These are phyloP conservation scores for Brenthis hecate DNA, from an alignment of 2,888 invertebrate species.

Conservation along the genomic window DNA sequence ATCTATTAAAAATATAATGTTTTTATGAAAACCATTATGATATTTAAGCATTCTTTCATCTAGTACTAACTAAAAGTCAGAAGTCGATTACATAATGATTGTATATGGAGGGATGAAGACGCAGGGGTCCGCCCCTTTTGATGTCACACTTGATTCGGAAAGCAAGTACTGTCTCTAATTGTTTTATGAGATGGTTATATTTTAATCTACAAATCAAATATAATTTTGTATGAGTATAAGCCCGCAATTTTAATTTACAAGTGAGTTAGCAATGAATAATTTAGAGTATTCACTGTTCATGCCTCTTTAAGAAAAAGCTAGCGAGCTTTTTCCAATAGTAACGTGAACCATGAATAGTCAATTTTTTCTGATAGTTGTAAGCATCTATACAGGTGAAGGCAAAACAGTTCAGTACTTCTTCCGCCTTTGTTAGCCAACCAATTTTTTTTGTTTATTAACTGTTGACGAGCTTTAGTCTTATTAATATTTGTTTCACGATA, in stretches of 20 bases:
- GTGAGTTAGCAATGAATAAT: background rate
- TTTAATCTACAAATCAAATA: slow-evolving; percentile 16
- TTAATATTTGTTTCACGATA: too few species aligned
- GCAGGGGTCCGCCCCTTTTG: slow-evolving; percentile 28
- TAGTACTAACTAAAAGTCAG: slow-evolving; percentile 14
- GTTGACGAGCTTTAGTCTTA: too few species aligned
- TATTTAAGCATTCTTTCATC: slow-evolving; percentile 4
- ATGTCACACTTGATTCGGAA: slow-evolving; percentile 22
- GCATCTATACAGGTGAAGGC: too few species aligned
- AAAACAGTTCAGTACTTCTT: too few species aligned
- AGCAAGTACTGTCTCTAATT: slow-evolving; percentile 22
- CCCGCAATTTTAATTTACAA: background rate
- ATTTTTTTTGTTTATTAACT: too few species aligned
- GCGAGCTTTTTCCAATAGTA: too few species aligned
- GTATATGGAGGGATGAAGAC: slow-evolving; percentile 17
- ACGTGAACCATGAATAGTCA: too few species aligned
- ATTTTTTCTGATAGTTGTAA: too few species aligned
- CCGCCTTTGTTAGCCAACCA: too few species aligned
- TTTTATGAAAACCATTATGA: background rate
- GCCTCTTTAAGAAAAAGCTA: too few species aligned
- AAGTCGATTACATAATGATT: slow-evolving; percentile 29
- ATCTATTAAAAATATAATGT: too few species aligned
- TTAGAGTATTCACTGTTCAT: background rate
- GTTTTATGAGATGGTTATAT: slow-evolving; percentile 25
- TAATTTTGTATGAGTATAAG: background rate